These are phyloP conservation scores for Sipha maydis DNA, from an alignment of 2,888 invertebrate species.

Conservation along the genomic window DNA sequence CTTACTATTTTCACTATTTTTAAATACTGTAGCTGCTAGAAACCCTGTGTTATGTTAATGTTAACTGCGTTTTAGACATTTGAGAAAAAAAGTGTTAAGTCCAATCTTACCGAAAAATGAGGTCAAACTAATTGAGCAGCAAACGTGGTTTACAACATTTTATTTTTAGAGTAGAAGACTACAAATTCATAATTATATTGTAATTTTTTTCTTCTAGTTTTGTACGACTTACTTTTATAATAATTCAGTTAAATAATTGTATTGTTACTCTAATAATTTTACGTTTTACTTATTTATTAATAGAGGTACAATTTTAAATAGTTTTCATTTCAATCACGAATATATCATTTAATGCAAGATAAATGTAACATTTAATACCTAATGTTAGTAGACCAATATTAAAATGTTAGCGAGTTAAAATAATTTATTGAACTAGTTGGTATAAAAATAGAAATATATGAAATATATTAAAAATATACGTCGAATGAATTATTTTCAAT, in stretches of 20 bases:
- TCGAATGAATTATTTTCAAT: background rate
- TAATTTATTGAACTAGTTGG: background rate
- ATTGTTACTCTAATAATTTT: too few species aligned
- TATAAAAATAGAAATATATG: background rate
- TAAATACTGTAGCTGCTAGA: too few species aligned
- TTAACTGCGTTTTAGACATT: constrained; percentile 13
- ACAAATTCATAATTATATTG: background rate
- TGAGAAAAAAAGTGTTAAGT: background rate
- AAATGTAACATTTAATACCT: background rate
- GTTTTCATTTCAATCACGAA: background rate
- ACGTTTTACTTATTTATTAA: background rate
- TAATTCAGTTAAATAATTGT: background rate
- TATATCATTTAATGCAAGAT: background rate
- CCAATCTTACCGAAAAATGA: constrained; percentile 9
- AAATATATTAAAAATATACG: background rate
- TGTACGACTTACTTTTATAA: background rate
- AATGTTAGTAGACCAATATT: background rate
- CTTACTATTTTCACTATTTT: too few species aligned
- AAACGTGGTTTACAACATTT: constrained; percentile 4
- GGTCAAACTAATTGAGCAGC: constrained; percentile 44
- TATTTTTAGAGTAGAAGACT: constrained; percentile 44
- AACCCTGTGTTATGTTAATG: too few species aligned
- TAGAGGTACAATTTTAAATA: background rate
- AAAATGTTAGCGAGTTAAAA: background rate
- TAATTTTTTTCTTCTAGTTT: background rate